These are phyloP conservation scores for Zeugodacus cucurbitae DNA, from an alignment of 1,140 invertebrate genomes.

Conservation along the genomic window DNA sequence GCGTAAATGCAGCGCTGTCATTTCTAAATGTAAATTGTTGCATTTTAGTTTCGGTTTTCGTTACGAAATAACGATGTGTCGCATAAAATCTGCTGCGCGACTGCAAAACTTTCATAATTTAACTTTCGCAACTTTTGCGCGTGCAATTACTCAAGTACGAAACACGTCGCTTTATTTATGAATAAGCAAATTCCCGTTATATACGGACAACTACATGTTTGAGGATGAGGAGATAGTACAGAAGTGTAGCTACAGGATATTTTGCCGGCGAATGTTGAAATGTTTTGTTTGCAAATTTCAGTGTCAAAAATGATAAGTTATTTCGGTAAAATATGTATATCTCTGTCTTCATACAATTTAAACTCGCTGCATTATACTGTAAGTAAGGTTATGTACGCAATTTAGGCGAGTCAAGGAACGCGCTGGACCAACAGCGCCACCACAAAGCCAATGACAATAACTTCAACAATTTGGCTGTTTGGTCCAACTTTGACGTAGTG, in stretches of 20 bases:
- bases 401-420: no score
- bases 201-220: neutral
- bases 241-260: no score
- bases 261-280: no score
- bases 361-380: no score
- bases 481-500: neutral
- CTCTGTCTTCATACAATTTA: no score
- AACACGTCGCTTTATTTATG: neutral
- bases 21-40: neutral
- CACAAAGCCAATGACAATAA: neutral
- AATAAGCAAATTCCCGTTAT: neutral
- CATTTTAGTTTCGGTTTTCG: neutral
- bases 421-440: neutral
- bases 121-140: constrained; percentile 11
- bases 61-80: neutral
- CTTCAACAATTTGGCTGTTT: neutral
- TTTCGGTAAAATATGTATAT: no score
- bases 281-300: no score
- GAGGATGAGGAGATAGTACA: no score
- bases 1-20: neutral
- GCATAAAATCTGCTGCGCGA: neutral
- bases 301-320: no score
- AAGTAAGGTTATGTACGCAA: no score
- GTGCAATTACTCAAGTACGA: neutral
- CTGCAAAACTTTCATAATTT: neutral